These are phyloP conservation scores for Leptarthrus brevirostris DNA, from an alignment of 2,888 invertebrate species.

Conservation along the genomic window DNA sequence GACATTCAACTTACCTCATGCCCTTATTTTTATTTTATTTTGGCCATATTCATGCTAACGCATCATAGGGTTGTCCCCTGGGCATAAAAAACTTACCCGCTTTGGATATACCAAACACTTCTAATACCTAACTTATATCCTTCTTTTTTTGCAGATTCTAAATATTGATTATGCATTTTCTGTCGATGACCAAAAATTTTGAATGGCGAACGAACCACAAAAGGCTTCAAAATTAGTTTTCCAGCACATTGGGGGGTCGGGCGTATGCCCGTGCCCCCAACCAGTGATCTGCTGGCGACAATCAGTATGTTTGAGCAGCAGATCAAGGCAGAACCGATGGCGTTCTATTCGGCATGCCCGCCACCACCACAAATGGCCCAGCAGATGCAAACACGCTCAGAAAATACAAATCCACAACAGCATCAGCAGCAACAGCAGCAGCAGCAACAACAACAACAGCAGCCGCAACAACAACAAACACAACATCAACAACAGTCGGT, in stretches of 20 bases:
- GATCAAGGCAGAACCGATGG: slow-evolving; percentile 78
- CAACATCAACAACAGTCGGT: slow-evolving; percentile 68
- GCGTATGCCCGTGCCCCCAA: slow-evolving; percentile 74
- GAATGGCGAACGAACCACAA: slow-evolving; percentile 51
- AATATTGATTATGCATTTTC: slow-evolving; percentile 39
- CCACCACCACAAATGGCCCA: slow-evolving; percentile 60
- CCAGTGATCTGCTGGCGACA: slow-evolving; percentile 73
- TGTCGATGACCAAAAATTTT: slow-evolving; percentile 34
- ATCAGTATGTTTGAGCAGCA: slow-evolving; percentile 78
- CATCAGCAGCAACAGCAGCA: slow-evolving; percentile 62
- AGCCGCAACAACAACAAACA: slow-evolving; percentile 60
- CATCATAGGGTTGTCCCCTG: too few relatives aligned
- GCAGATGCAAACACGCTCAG: slow-evolving; percentile 54
- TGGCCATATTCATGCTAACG: too few relatives aligned
- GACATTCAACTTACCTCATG: too few relatives aligned
- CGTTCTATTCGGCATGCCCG: slow-evolving; percentile 69
- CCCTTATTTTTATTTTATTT: neutral
- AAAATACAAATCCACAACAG: slow-evolving; percentile 18
- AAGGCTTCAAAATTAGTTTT: slow-evolving; percentile 70
- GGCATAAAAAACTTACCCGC: too few relatives aligned
- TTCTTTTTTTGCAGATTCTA: slow-evolving; percentile 7
- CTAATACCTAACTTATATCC: too few relatives aligned
- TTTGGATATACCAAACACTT: too few relatives aligned
- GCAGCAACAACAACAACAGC: slow-evolving; percentile 57
- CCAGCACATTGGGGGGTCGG: slow-evolving; percentile 74